A percentile compares a stretch with the other conserved stretches of the same genome.
These are phyloP conservation scores for Anoplophora glabripennis DNA, from an alignment of 1,140 invertebrate genomes.

Conservation along the genomic window DNA sequence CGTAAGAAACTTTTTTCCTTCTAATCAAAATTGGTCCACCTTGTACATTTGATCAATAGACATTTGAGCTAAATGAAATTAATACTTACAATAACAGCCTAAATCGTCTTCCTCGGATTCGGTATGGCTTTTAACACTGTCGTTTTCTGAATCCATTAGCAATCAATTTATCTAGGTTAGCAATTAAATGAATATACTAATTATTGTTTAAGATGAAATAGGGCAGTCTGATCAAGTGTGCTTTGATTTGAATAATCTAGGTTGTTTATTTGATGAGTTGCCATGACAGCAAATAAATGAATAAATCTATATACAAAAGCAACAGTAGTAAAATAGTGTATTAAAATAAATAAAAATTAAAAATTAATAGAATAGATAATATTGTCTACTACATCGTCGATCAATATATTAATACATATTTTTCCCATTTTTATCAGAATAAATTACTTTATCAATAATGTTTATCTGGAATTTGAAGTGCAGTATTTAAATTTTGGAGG, in stretches of 20 bases:
- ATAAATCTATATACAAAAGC: background rate
- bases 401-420: too few relatives aligned
- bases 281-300: background rate
- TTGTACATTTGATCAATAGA: constrained; percentile 2
- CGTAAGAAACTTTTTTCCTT: background rate
- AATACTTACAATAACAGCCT: constrained; percentile 11
- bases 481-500: too few relatives aligned
- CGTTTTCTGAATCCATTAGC: constrained; percentile 1
- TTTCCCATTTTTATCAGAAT: too few relatives aligned
- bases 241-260: background rate
- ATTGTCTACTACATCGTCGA: too few relatives aligned
- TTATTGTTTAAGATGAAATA: background rate
- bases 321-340: too few relatives aligned
- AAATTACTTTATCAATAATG: too few relatives aligned
- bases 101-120: constrained; percentile 5
- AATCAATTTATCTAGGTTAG: too few relatives aligned
- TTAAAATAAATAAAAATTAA: background rate
- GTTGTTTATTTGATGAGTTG: constrained; percentile 1
- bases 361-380: background rate
- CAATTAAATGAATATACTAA: background rate
- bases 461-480: too few relatives aligned
- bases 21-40: background rate
- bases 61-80: background rate
- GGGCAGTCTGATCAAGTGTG: background rate
- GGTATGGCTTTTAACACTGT: constrained; percentile 2